Conservation (phyloP, 2,888 invertebrate species). For the Eilema griseolum region DNA sequence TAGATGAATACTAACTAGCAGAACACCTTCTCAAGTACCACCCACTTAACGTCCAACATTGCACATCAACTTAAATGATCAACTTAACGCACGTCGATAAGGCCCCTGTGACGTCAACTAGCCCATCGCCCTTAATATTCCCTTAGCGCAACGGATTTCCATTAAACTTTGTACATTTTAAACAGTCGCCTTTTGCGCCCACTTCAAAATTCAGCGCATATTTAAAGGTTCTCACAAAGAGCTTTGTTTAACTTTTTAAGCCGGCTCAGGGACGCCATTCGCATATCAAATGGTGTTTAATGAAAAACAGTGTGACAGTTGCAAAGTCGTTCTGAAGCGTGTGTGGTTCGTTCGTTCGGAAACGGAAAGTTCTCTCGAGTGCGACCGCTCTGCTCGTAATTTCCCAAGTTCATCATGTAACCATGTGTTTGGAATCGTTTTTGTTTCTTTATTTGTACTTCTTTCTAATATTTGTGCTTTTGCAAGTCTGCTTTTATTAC, state of each 20-base stretch:
- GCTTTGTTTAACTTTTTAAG: slow-evolving; percentile 79
- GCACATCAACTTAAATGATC: slow-evolving; percentile 43
- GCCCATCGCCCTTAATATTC: slow-evolving; percentile 75
- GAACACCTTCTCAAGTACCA: background rate
- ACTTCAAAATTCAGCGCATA: slow-evolving; percentile 80
- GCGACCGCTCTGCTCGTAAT: slow-evolving; percentile 32
- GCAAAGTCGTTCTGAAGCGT: slow-evolving; percentile 21
- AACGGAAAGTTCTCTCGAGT: slow-evolving; percentile 19
- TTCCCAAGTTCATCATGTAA: slow-evolving; percentile 32
- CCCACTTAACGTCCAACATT: slow-evolving; percentile 22
- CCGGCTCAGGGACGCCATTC: slow-evolving; percentile 59
- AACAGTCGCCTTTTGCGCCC: slow-evolving; percentile 76
- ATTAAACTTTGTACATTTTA: slow-evolving; percentile 83
- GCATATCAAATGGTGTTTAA: slow-evolving; percentile 56
- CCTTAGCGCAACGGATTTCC: slow-evolving; percentile 74
- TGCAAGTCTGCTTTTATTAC: background rate
- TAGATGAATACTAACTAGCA: slow-evolving; percentile 1
- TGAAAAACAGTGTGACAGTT: slow-evolving; percentile 29
- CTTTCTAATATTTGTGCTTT: slow-evolving; percentile 4
- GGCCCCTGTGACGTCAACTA: slow-evolving; percentile 52
- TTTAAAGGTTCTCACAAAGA: slow-evolving; percentile 75
- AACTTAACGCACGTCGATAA: slow-evolving; percentile 42
- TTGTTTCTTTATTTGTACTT: slow-evolving; percentile 23
- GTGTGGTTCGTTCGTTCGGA: slow-evolving; percentile 18
- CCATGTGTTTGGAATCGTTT: slow-evolving; percentile 40